Percentiles rank a stretch among this genome's conserved stretches.
Evolutionary conservation across 2,797 vertebrate genomes (phyloP).

Genomic region (Oceanodroma leucorhoa): DNA sequence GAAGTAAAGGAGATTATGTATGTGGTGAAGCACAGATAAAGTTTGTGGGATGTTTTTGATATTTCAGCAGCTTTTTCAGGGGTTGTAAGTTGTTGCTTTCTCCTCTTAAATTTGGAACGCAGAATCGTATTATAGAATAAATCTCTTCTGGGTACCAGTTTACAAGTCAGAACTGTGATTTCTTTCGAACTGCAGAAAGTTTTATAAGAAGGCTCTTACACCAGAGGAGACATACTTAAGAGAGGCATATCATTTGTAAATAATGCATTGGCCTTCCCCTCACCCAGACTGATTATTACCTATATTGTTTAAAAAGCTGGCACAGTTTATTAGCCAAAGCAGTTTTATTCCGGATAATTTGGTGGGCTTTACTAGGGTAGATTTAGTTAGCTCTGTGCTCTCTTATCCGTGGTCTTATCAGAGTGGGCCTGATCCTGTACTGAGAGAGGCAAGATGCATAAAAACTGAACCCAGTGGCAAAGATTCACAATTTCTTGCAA

Average conservation of each 20-base stretch:
- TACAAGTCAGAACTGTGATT: background rate
- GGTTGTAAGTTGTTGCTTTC: background rate
- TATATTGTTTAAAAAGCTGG: background rate
- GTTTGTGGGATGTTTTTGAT: background rate
- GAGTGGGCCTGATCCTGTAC: background rate
- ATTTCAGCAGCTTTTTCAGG: background rate
- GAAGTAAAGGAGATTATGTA: background rate
- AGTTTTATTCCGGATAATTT: background rate
- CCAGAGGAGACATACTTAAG: background rate
- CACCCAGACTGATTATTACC: background rate
- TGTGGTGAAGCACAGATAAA: background rate
- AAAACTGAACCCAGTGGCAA: background rate
- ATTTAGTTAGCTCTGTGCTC: background rate
- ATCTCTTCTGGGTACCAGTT: background rate
- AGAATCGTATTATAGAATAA: background rate
- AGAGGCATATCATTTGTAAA: background rate
- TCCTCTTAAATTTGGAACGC: background rate
- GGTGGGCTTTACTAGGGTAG: background rate
- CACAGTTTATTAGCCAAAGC: background rate
- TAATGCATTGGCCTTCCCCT: background rate
- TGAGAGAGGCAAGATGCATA: background rate
- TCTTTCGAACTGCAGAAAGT: slow-evolving; percentile 1
- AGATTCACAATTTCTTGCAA: background rate
- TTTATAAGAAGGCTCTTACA: background rate
- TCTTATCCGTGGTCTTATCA: background rate